These are phyloP conservation scores for Enchytraeus crypticus DNA, from an alignment of 2,888 invertebrate genomes.

Conservation along the genomic window DNA sequence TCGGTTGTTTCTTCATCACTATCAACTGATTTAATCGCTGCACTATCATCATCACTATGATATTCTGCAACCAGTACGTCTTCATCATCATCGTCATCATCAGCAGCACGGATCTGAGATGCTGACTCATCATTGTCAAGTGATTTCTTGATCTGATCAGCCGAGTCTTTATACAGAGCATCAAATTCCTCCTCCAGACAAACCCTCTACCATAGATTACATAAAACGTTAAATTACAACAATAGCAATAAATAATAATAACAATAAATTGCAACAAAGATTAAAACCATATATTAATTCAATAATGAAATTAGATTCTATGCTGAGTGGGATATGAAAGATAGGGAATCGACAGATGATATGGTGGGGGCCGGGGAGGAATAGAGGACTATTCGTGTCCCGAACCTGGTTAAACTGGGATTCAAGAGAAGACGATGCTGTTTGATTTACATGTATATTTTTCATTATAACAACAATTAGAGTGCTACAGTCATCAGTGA, in stretches of 20 bases:
- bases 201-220: slow-evolving; percentile 22
- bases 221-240: neutral
- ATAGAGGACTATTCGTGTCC: too few species aligned
- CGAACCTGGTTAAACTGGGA: too few species aligned
- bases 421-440: too few species aligned
- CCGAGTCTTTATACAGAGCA: slow-evolving; percentile 36
- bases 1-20: slow-evolving; percentile 29
- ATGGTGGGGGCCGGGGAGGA: too few species aligned
- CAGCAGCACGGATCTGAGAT: slow-evolving; percentile 21
- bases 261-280: neutral
- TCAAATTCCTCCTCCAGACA: slow-evolving; percentile 39
- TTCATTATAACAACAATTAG: too few species aligned
- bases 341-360: too few species aligned
- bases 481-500: too few species aligned
- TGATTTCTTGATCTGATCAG: slow-evolving; percentile 38
- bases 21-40: slow-evolving; percentile 33
- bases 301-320: neutral
- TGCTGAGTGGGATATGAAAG: neutral
- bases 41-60: slow-evolving; percentile 38
- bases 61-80: slow-evolving; percentile 40
- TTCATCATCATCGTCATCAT: slow-evolving; percentile 15
- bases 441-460: too few species aligned
- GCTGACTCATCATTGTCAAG: slow-evolving; percentile 33
- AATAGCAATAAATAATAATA: neutral
- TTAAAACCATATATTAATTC: neutral